phyloP scores from a whole-genome alignment of 1,140 invertebrate species.

The Drosophila albomicans region DNA sequence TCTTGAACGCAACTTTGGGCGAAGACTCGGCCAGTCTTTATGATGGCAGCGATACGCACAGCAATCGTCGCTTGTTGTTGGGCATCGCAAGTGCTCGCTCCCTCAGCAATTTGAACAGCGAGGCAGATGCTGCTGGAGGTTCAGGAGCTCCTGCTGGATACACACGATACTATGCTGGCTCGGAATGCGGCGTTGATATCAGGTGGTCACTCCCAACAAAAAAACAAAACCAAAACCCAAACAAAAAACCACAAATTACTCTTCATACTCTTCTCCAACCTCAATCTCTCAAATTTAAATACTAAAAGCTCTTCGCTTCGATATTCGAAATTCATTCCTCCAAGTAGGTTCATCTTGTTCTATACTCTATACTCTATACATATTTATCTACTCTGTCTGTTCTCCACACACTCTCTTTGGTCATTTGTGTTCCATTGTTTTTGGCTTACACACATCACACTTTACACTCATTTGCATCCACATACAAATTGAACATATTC shows the following conservation, averaged over 20 bases:
- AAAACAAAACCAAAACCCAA: slow-evolving; percentile 22
- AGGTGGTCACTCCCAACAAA: slow-evolving; percentile 63
- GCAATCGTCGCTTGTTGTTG: slow-evolving; percentile 35
- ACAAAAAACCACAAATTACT: slow-evolving; percentile 7
- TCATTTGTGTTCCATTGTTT: slow-evolving; percentile 5
- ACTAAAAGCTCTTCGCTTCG: slow-evolving; percentile 4
- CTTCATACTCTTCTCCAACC: slow-evolving; percentile 6
- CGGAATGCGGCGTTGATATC: slow-evolving; percentile 79
- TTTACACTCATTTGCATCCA: background rate
- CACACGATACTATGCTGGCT: slow-evolving; percentile 72
- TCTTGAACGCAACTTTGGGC: slow-evolving; percentile 65
- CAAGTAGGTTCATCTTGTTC: slow-evolving; percentile 5
- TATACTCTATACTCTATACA: background rate
- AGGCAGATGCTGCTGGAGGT: slow-evolving; percentile 40
- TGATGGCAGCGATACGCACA: slow-evolving; percentile 56
- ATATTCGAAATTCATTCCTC: slow-evolving; percentile 13
- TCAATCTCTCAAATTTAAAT: slow-evolving; percentile 8
- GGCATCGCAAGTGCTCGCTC: slow-evolving; percentile 64
- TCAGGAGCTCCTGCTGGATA: slow-evolving; percentile 38
- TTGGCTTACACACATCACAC: background rate
- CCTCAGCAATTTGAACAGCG: slow-evolving; percentile 65
- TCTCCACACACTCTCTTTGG: background rate
- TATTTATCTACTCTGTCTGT: background rate
- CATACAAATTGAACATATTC: slow-evolving; percentile 10
- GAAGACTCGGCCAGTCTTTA: slow-evolving; percentile 67